Evolutionary conservation across 2,113 vertebrate species (phyloP), one percentile per base, ranked within the genome.

Genomic region (Bettongia penicillata): DNA sequence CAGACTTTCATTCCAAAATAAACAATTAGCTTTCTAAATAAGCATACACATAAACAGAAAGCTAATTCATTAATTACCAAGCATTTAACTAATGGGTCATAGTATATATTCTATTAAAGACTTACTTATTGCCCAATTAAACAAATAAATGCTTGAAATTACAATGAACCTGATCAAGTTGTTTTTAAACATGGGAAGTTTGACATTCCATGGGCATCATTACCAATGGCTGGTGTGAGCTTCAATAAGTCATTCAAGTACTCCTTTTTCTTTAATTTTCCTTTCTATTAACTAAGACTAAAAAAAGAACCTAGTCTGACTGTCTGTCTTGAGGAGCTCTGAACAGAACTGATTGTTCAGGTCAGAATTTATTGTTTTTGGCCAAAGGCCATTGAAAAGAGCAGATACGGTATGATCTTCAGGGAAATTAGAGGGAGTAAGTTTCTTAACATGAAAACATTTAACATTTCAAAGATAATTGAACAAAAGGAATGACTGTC

Each of bases 1-100:
- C 93, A 96, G 24, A 92, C 6, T 19, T 3, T 91, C 61, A 43
- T 51, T 25, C 51, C 19, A 91, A 77, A 94, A 90, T 77, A 94
- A 90, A 48, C 90, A 95, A n/a, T 61, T 92, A 24, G 9, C 55
- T 93, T 94, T 51, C 28, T 11, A 93, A 91, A 91, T 84, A 43
- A 43, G 19, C n/a, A 84, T 84, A 8, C 16, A 43, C 43, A 91
- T 23, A 53, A 22, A 84, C 26, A 77, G 43, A 90, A 94, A 51
- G 47, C 37, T 10, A 31, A 93, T 52, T 37, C 0, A 2, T 61
- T 14, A 92, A 52, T 94, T 90, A 3, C 1, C 31, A 26, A 19
- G 12, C 89, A 94, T 90, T 91, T 6, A 91, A 47, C 47, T 53
- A 0, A 25, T 57, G 47, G 3, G 0, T 26, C 31, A n/a, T 26